Evolutionary conservation across 2,888 invertebrate genomes (phyloP), one percentile per base, ranked within the genome.

Genomic region (Orchestes rusci): DNA sequence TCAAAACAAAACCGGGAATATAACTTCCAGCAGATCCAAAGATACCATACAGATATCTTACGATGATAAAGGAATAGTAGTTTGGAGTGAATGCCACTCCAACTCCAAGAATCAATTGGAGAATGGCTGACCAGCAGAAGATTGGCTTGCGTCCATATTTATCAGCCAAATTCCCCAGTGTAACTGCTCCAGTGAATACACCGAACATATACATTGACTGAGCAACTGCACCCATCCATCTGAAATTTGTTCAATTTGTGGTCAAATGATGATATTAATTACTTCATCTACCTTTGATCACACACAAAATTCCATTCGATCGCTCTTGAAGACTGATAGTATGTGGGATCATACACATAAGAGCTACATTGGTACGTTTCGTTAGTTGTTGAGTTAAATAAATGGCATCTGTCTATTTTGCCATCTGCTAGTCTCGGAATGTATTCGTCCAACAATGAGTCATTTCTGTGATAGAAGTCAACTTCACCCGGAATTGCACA

Each of bases 301-400:
- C 91, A 91, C 1, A 90, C 84, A 39, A 89, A 77, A 60, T 82
- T 70, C 89, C 89, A 90, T 65, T 91, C 87, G 12, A 87, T 86
- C 5, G 79, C 79, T 37, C 83, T 75, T 0, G 88, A 84, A 0
- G 82, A 78, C 44, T 77, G 66, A 53, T 84, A 81, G 59, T 85
- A 85, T 0, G 78, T 82, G 5, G 73, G 73, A 58, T 89, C 85
- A 62, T 79, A 90, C 1, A 82, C 80, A 75, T 80, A 89, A 0
- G 73, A 67, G 4, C 63, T 57, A 55, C 80, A 80, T 1, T 62
- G 43, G 8, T 67, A 60, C 0, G 67, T 68, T 1, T 56, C 54
- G 32, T 70, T 69, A 2, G 63, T 53, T 1, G 59, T 57, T 15
- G 53, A 53, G 32, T 63, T 59, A 43, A 69, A 71, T 64, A 82